Evolutionary conservation across 2,888 invertebrate genomes (phyloP).

Genomic region (Nymphalis c-album): DNA sequence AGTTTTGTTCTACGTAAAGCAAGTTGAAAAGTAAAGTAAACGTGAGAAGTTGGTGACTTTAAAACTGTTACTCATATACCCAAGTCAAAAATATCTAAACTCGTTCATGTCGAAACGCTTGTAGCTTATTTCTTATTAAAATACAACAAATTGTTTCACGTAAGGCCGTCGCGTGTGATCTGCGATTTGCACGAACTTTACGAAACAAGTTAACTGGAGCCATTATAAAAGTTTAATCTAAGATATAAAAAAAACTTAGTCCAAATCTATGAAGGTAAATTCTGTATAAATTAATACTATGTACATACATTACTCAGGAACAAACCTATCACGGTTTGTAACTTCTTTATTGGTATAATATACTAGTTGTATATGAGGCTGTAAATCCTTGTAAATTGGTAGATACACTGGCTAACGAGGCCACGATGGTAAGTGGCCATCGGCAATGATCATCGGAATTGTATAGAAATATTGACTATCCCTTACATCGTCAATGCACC

Average conservation of each 20-base stretch:
- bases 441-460: too few species aligned
- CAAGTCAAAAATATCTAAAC: slow-evolving; percentile 12
- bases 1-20: too few species aligned
- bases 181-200: slow-evolving; percentile 49
- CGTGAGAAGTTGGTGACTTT: not conserved
- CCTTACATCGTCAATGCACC: too few species aligned
- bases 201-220: slow-evolving; percentile 23
- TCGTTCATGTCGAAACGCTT: slow-evolving; percentile 31
- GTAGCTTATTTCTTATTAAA: slow-evolving; percentile 40
- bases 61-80: too few species aligned
- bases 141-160: slow-evolving; percentile 42
- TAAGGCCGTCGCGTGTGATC: slow-evolving; percentile 45
- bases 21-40: not conserved
- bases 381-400: too few species aligned
- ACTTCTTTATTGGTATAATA: too few species aligned
- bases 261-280: slow-evolving; percentile 4
- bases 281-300: not conserved
- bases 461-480: too few species aligned
- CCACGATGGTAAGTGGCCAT: too few species aligned
- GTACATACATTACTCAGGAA: not conserved
- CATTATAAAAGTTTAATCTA: slow-evolving; percentile 18
- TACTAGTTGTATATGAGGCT: too few species aligned
- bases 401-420: too few species aligned
- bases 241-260: not conserved
- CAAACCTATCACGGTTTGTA: not conserved